Percentiles rank a stretch among this genome's conserved stretches.
phyloP scores from a whole-genome alignment of 2,113 vertebrate genomes.

The Melospiza georgiana region DNA sequence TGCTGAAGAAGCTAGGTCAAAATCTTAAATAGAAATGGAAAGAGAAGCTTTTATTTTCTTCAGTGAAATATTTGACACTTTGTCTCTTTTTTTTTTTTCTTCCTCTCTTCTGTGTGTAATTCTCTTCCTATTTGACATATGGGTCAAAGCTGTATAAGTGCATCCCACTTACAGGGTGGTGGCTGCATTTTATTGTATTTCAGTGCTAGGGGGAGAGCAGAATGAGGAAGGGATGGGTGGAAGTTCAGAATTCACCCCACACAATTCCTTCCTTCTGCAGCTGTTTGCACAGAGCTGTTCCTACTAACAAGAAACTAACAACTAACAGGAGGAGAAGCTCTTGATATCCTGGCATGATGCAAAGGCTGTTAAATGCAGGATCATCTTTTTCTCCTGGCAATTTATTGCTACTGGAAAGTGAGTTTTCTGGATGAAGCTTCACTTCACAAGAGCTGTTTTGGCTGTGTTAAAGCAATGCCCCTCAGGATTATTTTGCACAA shows the following conservation, averaged over 20 bases:
- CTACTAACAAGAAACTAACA: neutral
- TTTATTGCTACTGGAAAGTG: neutral
- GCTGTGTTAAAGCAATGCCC: neutral
- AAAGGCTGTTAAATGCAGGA: neutral
- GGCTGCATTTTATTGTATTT: neutral
- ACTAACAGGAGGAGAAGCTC: neutral
- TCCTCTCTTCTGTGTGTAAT: neutral
- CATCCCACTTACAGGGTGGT: neutral
- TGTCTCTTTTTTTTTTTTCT: no score
- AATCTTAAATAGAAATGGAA: neutral
- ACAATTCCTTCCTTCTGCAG: neutral
- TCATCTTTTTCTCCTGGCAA: neutral
- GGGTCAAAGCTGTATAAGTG: neutral
- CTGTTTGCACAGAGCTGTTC: neutral
- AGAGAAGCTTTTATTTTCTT: neutral
- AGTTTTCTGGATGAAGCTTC: neutral
- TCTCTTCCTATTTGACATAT: neutral
- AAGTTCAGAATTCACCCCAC: neutral
- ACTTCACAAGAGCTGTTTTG: neutral
- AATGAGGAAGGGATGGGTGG: neutral
- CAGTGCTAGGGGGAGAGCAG: accelerated
- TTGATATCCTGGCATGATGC: neutral
- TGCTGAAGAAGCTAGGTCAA: neutral
- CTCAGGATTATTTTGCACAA: neutral
- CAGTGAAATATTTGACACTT: neutral